Percentiles rank a stretch among this genome's conserved stretches.
phyloP scores from a whole-genome alignment of 2,113 vertebrate species.

The Macquaria australasica region DNA sequence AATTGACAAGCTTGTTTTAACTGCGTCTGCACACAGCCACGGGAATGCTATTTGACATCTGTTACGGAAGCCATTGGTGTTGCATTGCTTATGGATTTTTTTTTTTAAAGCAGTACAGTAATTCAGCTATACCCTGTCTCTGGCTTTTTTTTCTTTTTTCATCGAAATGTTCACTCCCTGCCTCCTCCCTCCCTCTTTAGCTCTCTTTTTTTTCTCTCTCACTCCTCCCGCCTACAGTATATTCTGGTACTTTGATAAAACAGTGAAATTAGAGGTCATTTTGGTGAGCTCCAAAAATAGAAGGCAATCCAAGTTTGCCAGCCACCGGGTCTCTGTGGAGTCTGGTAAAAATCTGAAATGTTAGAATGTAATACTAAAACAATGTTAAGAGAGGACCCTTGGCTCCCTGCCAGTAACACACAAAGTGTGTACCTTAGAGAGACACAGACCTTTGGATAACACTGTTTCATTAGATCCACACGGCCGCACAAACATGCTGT shows the following conservation, averaged over 20 bases:
- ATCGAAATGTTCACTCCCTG: conserved; percentile 22
- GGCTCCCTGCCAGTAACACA: conserved; percentile 38
- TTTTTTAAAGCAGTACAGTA: conserved; percentile 32
- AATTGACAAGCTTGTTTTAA: conserved; percentile 69
- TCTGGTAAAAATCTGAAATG: conserved; percentile 65
- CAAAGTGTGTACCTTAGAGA: conserved; percentile 14
- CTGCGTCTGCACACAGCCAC: conserved; percentile 51
- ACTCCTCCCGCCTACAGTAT: conserved; percentile 23
- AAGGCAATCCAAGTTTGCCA: conserved; percentile 72
- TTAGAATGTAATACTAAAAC: conserved; percentile 65
- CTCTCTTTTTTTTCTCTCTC: background rate
- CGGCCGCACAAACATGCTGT: conserved; percentile 21
- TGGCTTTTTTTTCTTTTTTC: background rate
- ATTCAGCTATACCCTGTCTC: conserved; percentile 15
- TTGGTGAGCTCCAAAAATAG: conserved; percentile 75
- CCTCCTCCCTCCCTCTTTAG: background rate
- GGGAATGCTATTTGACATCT: conserved; percentile 67
- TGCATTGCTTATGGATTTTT: conserved; percentile 51
- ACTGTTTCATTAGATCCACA: conserved; percentile 57
- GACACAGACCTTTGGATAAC: conserved; percentile 30
- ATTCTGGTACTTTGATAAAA: conserved; percentile 64
- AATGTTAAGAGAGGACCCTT: conserved; percentile 39
- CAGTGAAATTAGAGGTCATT: conserved; percentile 79
- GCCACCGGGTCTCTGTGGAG: conserved; percentile 69
- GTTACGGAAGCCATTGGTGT: conserved; percentile 57